Evolutionary conservation across 2,888 invertebrate species (phyloP).

Genomic region (Cephus sareptanus): DNA sequence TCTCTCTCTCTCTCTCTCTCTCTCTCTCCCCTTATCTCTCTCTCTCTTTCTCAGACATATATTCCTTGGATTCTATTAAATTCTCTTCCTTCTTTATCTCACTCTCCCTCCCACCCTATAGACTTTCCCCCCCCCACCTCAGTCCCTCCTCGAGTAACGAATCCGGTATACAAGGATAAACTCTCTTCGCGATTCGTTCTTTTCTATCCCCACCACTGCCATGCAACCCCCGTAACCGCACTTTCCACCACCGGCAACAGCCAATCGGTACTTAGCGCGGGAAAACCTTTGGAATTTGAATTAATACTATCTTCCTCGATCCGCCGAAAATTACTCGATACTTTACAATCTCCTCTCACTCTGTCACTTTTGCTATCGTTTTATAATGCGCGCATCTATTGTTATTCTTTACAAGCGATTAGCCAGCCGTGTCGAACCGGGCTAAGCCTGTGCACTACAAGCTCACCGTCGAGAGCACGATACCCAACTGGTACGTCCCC

Average conservation of each 20-base stretch:
- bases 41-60: not conserved
- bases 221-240: not conserved
- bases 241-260: not conserved
- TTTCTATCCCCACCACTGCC: not conserved
- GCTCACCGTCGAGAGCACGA: not conserved
- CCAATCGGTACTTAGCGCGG: not conserved
- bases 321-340: not conserved
- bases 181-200: not conserved
- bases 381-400: not conserved
- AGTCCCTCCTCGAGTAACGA: not conserved
- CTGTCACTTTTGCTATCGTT: not conserved
- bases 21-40: too few relatives aligned
- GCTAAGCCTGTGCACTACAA: not conserved
- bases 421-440: not conserved
- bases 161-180: not conserved
- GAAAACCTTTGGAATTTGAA: not conserved
- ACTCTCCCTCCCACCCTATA: constrained; percentile 1
- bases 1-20: too few relatives aligned
- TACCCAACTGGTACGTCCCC: not conserved
- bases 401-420: not conserved
- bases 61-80: not conserved
- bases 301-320: not conserved
- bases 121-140: not conserved
- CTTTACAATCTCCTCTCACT: not conserved
- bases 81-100: constrained; percentile 1